Evolutionary conservation across 2,113 vertebrate genomes (phyloP).

Genomic region (Colius striatus): DNA sequence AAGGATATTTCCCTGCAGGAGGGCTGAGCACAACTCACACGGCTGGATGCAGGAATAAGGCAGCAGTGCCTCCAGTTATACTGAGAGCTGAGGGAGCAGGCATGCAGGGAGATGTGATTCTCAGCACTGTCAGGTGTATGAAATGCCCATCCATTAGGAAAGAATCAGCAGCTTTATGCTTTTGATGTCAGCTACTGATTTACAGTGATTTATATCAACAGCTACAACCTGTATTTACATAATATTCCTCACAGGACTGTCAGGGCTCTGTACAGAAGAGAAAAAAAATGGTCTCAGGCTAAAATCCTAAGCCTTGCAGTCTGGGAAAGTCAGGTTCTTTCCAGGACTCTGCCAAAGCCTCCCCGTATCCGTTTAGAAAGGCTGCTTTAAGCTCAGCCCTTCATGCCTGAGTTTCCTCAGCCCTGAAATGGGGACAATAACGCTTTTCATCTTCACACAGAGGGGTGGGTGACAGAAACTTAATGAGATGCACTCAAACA

Average conservation of each 20-base stretch:
- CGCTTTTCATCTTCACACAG: background rate
- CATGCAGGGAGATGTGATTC: background rate
- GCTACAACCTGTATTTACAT: constrained; percentile 37
- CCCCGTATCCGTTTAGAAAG: background rate
- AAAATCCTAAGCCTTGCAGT: background rate
- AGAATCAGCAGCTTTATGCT: constrained; percentile 13
- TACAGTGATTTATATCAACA: constrained; percentile 43
- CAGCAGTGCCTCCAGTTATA: background rate
- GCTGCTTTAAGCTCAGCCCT: constrained; percentile 12
- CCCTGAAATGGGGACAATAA: constrained; percentile 21
- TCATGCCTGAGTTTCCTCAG: background rate
- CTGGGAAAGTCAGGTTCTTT: background rate
- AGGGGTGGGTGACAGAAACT: background rate
- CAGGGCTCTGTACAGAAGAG: background rate
- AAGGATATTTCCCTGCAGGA: background rate
- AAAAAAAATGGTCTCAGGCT: constrained; percentile 13
- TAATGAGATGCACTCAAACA: background rate
- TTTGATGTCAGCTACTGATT: constrained; percentile 58
- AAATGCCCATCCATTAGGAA: constrained; percentile 22
- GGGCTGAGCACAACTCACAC: background rate
- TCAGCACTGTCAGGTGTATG: background rate
- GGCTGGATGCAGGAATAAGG: background rate
- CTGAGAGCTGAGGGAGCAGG: background rate
- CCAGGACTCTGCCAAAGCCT: background rate
- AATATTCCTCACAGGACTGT: constrained; percentile 33